phyloP scores from a whole-genome alignment of 2,113 vertebrate genomes.

The Crotalus tigris region DNA sequence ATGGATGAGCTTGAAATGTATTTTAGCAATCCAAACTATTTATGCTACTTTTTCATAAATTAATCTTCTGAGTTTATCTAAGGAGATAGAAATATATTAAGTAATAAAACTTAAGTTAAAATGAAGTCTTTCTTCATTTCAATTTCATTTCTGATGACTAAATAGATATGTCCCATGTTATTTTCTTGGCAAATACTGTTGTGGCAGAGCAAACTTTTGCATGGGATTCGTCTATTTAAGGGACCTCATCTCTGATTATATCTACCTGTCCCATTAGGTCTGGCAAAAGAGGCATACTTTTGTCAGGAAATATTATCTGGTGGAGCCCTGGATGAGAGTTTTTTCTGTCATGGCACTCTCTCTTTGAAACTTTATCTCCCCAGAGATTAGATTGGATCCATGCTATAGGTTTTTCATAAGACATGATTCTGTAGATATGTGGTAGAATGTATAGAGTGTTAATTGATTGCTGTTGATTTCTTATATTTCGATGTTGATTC shows the following conservation, averaged over 20 bases:
- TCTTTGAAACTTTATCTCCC: not conserved
- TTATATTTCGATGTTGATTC: not conserved
- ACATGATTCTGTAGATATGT: not conserved
- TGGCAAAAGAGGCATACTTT: not conserved
- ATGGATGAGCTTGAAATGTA: not conserved
- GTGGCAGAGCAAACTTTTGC: not conserved
- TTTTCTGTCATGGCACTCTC: not conserved
- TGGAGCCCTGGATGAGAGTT: not conserved
- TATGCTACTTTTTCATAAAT: not conserved
- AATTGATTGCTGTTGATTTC: not conserved
- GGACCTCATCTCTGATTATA: not conserved
- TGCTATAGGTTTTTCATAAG: not conserved
- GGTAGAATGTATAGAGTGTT: not conserved
- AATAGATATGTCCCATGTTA: not conserved
- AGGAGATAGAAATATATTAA: slow-evolving; percentile 1
- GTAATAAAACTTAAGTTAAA: not conserved
- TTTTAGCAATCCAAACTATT: not conserved
- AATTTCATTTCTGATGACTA: not conserved
- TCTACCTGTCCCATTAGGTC: not conserved
- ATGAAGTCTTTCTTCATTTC: not conserved
- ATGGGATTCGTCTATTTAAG: not conserved
- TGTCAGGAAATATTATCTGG: not conserved
- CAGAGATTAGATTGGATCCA: not conserved
- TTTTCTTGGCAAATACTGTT: not conserved
- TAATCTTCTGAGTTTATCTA: not conserved